Evolutionary conservation across 2,113 vertebrate genomes (phyloP).

Genomic region (rat (Rattus norvegicus)): GRCr8 NC_086035.1:39946001-39946500

Average conservation of each 20-base stretch:
- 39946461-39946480: background rate
- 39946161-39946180: background rate
- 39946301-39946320: background rate
- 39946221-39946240: background rate
- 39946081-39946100: no score
- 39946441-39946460: background rate
- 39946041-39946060: background rate
- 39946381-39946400: background rate
- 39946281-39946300: background rate
- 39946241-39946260: background rate
- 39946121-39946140: background rate
- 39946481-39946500: background rate
- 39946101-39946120: background rate
- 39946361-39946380: background rate
- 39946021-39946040: background rate
- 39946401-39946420: background rate
- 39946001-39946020: background rate
- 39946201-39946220: background rate
- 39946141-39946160: background rate
- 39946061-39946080: background rate
- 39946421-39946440: background rate
- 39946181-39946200: background rate
- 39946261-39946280: background rate
- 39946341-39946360: background rate
- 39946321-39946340: background rate